These are phyloP conservation scores for Eumacrocentrus americanus DNA, from an alignment of 2,888 invertebrate species.

Conservation along the genomic window DNA sequence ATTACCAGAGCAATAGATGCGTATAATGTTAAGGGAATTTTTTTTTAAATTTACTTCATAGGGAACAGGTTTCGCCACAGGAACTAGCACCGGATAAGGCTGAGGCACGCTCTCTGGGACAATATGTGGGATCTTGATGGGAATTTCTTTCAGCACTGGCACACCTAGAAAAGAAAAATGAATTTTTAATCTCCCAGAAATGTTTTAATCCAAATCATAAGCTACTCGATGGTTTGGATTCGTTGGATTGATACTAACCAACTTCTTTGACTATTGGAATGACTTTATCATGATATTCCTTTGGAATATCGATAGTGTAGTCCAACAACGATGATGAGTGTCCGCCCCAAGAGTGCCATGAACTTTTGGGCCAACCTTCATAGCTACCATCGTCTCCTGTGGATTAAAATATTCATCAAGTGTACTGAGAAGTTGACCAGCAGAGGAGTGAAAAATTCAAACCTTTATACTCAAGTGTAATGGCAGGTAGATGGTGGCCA, in stretches of 20 bases:
- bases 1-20: too few species aligned
- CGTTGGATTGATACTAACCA: slow-evolving; percentile 52
- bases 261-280: slow-evolving; percentile 71
- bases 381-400: slow-evolving; percentile 25
- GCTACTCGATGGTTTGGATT: too few species aligned
- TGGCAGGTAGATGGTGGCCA: slow-evolving; percentile 34
- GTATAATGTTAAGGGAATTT: too few species aligned
- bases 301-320: slow-evolving; percentile 23
- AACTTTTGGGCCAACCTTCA: slow-evolving; percentile 24
- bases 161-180: too few species aligned
- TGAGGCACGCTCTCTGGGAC: slow-evolving; percentile 65
- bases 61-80: slow-evolving; percentile 68
- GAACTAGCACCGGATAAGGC: slow-evolving; percentile 70
- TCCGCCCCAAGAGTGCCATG: slow-evolving; percentile 20
- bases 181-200: too few species aligned
- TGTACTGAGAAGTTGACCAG: neutral
- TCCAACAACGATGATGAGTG: slow-evolving; percentile 17
- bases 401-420: too few species aligned
- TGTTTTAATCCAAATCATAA: too few species aligned
- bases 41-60: too few species aligned
- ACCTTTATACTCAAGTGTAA: slow-evolving; percentile 39
- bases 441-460: slow-evolving; percentile 18
- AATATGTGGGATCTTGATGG: slow-evolving; percentile 65
- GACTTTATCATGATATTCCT: slow-evolving; percentile 40
- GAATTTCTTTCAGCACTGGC: slow-evolving; percentile 67